These are phyloP conservation scores for Delphinus delphis DNA, from an alignment of 2,113 vertebrate genomes.

Conservation along the genomic window DNA sequence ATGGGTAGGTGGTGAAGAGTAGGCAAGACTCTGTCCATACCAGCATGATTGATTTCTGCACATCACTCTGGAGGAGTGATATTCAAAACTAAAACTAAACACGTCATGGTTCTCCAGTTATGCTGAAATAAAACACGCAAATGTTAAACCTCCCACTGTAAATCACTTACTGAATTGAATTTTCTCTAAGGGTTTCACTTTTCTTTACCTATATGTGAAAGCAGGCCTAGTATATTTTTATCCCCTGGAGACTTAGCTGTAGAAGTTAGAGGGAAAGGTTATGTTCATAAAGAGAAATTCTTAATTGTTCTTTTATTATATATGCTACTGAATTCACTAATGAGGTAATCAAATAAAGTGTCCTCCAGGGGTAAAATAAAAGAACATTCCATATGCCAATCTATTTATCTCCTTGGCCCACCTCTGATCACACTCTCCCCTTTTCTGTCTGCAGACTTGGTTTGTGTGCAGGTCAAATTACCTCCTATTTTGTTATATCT, in stretches of 20 bases:
- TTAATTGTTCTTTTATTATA: constrained; percentile 49
- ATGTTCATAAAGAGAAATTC: constrained; percentile 56
- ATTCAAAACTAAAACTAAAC: neutral
- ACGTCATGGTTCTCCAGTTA: neutral
- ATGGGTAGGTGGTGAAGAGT: rapidly evolving
- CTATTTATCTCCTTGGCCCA: constrained; percentile 59
- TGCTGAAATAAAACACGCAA: neutral
- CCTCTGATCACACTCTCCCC: neutral
- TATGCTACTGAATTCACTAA: constrained; percentile 53
- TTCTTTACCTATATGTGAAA: neutral
- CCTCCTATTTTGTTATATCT: neutral
- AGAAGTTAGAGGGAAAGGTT: constrained; percentile 27
- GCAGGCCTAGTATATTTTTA: constrained; percentile 18
- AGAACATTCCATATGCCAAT: constrained; percentile 66
- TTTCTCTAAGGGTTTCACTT: neutral
- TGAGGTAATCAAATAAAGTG: constrained; percentile 47
- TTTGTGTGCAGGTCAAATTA: constrained; percentile 15
- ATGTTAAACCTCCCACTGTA: neutral
- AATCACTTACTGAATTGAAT: neutral
- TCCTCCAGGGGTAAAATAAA: constrained; percentile 72
- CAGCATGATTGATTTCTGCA: neutral
- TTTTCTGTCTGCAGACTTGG: neutral
- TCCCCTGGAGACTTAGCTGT: constrained; percentile 22
- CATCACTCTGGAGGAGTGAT: neutral
- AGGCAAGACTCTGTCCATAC: neutral